Conservation (phyloP, 2,888 invertebrate genomes). For the Thysanoteuthis rhombus region DNA sequence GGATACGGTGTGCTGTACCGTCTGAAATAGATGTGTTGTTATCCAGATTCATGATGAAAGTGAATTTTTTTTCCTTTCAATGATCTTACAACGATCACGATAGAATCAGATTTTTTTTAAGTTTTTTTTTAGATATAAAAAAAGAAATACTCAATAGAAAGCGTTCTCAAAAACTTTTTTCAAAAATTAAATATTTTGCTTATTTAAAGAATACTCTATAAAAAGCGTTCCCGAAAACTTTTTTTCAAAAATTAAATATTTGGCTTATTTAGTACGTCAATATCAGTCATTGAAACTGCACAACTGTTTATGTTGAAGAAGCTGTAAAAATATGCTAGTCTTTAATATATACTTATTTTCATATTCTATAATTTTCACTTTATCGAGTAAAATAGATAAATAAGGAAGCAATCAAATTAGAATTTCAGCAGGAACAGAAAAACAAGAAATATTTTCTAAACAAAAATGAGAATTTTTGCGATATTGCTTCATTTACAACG, state of each 20-base stretch:
- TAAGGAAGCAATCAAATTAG: background rate
- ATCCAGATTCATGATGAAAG: background rate
- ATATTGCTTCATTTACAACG: background rate
- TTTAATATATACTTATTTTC: no score
- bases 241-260: background rate
- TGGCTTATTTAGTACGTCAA: background rate
- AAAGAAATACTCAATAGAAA: background rate
- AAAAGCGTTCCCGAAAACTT: background rate
- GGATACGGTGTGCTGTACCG: background rate
- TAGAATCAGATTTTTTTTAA: background rate
- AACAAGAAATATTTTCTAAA: no score
- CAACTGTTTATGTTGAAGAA: background rate
- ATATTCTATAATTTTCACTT: no score
- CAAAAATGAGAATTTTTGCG: no score
- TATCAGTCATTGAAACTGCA: background rate
- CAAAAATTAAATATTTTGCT: background rate
- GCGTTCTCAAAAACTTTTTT: background rate
- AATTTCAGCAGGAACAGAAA: background rate
- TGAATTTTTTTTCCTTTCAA: background rate
- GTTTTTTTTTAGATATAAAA: background rate
- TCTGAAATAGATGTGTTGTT: background rate
- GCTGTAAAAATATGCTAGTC: no score
- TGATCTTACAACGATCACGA: background rate
- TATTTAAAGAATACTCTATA: background rate
- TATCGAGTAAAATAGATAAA: no score